Evolutionary conservation across 2,113 vertebrate genomes (phyloP).

Genomic region (cat (Felis catus)): DNA sequence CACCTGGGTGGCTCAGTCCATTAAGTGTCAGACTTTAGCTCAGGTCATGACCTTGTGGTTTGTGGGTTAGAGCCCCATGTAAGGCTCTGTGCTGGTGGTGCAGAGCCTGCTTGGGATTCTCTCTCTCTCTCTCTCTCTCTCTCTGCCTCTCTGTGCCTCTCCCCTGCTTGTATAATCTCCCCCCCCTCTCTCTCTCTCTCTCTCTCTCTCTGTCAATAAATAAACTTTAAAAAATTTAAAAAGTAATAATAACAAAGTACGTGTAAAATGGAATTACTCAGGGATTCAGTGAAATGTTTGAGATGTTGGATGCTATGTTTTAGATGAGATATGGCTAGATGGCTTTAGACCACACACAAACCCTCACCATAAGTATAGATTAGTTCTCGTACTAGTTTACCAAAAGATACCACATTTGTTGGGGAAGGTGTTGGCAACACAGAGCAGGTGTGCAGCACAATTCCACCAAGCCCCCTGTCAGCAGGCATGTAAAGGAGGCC

Average conservation of each 20-base stretch:
- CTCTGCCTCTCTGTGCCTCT: too few species aligned
- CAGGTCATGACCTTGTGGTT: too few species aligned
- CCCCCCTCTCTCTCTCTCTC: too few species aligned
- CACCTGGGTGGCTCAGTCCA: too few species aligned
- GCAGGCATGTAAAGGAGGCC: neutral
- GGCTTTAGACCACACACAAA: neutral
- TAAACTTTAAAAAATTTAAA: neutral
- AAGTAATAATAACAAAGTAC: neutral
- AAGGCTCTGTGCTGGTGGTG: too few species aligned
- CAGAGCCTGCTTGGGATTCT: too few species aligned
- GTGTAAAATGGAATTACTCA: constrained; percentile 1
- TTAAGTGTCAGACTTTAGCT: too few species aligned
- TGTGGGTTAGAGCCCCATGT: too few species aligned
- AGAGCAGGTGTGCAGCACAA: neutral
- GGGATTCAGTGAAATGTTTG: neutral
- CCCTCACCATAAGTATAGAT: neutral
- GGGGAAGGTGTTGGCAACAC: neutral
- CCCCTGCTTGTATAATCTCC: too few species aligned
- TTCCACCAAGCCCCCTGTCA: neutral
- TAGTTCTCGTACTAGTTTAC: neutral
- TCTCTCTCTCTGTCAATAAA: too few species aligned
- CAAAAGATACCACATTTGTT: neutral
- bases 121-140: too few species aligned
- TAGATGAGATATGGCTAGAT: neutral
- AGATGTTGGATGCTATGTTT: neutral